Percentiles rank a stretch among this genome's conserved stretches.
Evolutionary conservation across 2,797 vertebrate genomes (phyloP).

Genomic region (Aphelocoma californica): DNA sequence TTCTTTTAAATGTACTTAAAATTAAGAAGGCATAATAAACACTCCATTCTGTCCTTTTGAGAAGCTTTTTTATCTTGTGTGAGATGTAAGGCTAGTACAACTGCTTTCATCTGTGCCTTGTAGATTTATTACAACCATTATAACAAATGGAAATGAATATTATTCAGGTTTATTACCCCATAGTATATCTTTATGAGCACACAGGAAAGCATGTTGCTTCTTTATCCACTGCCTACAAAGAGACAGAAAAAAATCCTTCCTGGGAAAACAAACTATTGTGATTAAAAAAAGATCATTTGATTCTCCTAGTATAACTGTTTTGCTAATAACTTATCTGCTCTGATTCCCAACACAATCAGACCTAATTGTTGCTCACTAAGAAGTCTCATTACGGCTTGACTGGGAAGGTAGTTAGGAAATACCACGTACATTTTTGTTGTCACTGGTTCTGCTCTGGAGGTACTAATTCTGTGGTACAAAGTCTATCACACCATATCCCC

Average conservation of each 20-base stretch:
- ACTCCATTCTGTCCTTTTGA: conserved; percentile 53
- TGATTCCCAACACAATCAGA: conserved; percentile 68
- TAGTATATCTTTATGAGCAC: conserved; percentile 49
- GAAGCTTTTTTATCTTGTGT: conserved; percentile 36
- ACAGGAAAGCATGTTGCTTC: conserved; percentile 46
- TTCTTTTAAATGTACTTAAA: conserved; percentile 68
- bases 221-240: conserved; percentile 39
- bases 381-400: neutral
- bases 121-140: conserved; percentile 65
- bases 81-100: conserved; percentile 37
- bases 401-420: conserved; percentile 11
- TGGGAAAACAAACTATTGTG: conserved; percentile 38
- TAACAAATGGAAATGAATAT: conserved; percentile 55
- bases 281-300: conserved; percentile 58
- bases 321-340: conserved; percentile 64
- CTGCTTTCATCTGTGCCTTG: conserved; percentile 50
- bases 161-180: conserved; percentile 54
- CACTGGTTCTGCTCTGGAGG: neutral
- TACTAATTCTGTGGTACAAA: neutral
- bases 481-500: neutral
- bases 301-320: conserved; percentile 62
- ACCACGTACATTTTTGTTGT: neutral
- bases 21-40: conserved; percentile 68
- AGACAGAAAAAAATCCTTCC: conserved; percentile 44
- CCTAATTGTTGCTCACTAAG: conserved; percentile 50